Percentiles rank a stretch among this genome's conserved stretches.
phyloP scores from a whole-genome alignment of 2,797 vertebrate species.

The Hoplostethus mediterraneus region DNA sequence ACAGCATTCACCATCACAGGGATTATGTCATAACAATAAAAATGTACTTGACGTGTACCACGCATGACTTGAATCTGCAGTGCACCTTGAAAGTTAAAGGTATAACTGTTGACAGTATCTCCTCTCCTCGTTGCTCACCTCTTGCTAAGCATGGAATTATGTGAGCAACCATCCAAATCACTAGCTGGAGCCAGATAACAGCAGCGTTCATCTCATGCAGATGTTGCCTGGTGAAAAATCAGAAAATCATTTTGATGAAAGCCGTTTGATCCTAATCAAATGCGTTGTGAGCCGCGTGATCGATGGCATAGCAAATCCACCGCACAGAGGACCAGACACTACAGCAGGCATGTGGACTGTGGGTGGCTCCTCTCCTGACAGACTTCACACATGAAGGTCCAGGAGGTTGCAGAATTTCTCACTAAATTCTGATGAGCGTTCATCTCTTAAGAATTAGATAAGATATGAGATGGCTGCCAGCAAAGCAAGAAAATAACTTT shows the following conservation, averaged over 20 bases:
- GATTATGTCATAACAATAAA: conserved; percentile 14
- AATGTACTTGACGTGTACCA: too few relatives aligned
- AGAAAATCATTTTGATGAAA: background rate
- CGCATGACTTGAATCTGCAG: conserved; percentile 1
- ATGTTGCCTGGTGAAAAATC: conserved; percentile 20
- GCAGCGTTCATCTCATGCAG: conserved; percentile 29
- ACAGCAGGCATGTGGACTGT: background rate
- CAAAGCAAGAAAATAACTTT: conserved; percentile 7
- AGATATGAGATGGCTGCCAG: background rate
- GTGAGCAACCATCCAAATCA: conserved; percentile 35
- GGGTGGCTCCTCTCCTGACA: conserved; percentile 14
- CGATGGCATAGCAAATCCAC: background rate
- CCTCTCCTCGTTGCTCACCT: background rate
- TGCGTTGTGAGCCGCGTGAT: conserved; percentile 4
- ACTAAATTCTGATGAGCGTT: background rate
- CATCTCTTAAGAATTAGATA: background rate
- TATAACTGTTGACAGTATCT: conserved; percentile 10
- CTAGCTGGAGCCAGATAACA: conserved; percentile 23
- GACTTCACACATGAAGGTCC: conserved; percentile 7
- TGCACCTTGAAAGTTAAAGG: conserved; percentile 6
- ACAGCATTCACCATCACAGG: conserved; percentile 6
- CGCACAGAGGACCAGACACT: conserved; percentile 5
- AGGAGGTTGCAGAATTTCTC: background rate
- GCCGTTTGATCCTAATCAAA: background rate
- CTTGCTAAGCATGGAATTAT: conserved; percentile 24